Conservation (phyloP, 1,140 invertebrate genomes). For the Brachystomella parvula region DNA sequence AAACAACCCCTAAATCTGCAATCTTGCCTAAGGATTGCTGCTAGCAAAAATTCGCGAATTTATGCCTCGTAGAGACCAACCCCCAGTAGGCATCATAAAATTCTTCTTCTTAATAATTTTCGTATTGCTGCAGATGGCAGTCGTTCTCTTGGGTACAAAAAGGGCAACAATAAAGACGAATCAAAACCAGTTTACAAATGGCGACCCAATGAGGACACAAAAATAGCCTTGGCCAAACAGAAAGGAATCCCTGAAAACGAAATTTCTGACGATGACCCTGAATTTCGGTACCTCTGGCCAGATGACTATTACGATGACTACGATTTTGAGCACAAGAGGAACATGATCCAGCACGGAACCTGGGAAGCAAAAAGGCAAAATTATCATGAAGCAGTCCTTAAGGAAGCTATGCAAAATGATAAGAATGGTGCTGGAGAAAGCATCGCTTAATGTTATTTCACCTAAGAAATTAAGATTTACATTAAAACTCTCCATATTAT, state of each 20-base stretch:
- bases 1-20: too few relatives aligned
- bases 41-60: background rate
- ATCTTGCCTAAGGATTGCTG: too few relatives aligned
- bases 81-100: background rate
- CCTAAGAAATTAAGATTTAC: too few relatives aligned
- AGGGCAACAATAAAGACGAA: background rate
- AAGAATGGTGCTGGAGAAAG: background rate
- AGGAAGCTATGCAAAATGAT: background rate
- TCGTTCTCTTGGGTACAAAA: slow-evolving; percentile 6
- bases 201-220: background rate
- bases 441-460: background rate
- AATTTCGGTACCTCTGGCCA: background rate
- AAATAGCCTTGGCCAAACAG: background rate
- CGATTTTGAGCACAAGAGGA: slow-evolving; percentile 7
- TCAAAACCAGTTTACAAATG: background rate
- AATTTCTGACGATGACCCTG: slow-evolving; percentile 2
- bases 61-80: background rate
- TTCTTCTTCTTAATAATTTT: background rate
- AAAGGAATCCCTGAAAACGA: background rate
- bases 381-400: background rate
- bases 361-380: slow-evolving; percentile 9
- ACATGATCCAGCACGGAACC: slow-evolving; percentile 10
- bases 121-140: background rate
- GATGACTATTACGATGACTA: slow-evolving; percentile 18
- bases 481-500: too few relatives aligned